Percentiles rank a stretch among this genome's conserved stretches.
These are phyloP conservation scores for Palaemon carinicauda DNA, from an alignment of 1,140 invertebrate species.

Conservation along the genomic window DNA sequence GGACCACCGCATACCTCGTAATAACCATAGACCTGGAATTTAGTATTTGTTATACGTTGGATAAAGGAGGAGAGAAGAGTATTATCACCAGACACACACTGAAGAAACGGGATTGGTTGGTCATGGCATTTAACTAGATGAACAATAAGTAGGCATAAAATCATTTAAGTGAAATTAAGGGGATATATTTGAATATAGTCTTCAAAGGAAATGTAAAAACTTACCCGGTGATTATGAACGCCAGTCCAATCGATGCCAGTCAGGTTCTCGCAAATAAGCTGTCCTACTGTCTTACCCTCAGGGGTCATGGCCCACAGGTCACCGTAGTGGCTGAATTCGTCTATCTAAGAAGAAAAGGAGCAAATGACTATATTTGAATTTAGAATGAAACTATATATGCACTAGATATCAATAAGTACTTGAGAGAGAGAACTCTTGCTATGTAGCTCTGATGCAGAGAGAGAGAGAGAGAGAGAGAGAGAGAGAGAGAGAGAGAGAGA, in stretches of 20 bases:
- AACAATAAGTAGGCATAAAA: no score
- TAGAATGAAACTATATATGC: no score
- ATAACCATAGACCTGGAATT: neutral
- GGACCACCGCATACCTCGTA: constrained; percentile 3
- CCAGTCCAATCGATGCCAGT: neutral
- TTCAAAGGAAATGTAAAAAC: neutral
- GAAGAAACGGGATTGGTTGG: neutral
- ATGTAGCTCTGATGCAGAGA: no score
- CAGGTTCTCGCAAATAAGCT: neutral
- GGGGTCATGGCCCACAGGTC: neutral
- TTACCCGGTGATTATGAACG: neutral
- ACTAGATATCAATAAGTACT: neutral
- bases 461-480: no score
- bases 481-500: neutral
- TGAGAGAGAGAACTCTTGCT: no score
- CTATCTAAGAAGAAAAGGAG: neutral
- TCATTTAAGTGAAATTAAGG: no score
- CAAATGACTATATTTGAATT: neutral
- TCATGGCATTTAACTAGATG: no score
- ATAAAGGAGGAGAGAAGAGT: neutral
- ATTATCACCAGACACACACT: neutral
- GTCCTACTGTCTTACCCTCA: neutral
- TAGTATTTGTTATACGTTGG: neutral
- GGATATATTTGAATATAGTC: no score
- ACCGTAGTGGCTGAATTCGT: neutral